phyloP scores from a whole-genome alignment of 92 coral and sea anemone species.

The Meandrina meandrites region DNA sequence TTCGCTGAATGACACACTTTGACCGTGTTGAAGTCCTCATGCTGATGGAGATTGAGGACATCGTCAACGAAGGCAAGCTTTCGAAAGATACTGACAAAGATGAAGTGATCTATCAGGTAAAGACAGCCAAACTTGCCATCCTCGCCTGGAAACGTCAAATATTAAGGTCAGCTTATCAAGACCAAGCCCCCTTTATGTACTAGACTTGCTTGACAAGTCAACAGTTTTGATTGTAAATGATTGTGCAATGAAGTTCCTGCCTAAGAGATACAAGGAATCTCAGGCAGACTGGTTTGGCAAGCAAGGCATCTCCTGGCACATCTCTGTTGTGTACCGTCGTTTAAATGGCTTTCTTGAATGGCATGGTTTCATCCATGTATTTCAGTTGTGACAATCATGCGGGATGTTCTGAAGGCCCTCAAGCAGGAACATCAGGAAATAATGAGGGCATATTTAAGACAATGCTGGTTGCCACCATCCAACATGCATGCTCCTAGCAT shows the following conservation, averaged over 20 bases:
- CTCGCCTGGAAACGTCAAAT: constrained; percentile 52
- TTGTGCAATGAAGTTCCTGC: constrained; percentile 54
- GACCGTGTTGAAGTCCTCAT: no score
- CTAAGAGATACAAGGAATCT: constrained; percentile 48
- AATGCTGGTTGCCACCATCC: neutral
- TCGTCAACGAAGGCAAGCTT: constrained; percentile 5
- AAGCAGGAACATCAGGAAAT: no score
- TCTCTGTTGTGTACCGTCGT: constrained; percentile 34
- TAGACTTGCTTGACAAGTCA: no score
- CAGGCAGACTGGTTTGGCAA: constrained; percentile 60
- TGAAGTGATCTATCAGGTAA: constrained; percentile 42
- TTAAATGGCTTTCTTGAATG: constrained; percentile 18
- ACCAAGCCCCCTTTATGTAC: constrained; percentile 37
- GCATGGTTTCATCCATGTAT: constrained; percentile 39
- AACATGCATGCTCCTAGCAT: neutral
- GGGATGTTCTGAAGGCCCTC: no score
- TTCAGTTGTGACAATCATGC: constrained; percentile 53
- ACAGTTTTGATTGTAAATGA: constrained; percentile 34
- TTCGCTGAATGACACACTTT: no score
- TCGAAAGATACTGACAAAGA: constrained; percentile 40
- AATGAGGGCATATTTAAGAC: neutral
- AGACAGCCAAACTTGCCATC: constrained; percentile 45
- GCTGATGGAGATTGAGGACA: constrained; percentile 7
- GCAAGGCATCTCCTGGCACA: constrained; percentile 52
- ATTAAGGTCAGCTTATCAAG: constrained; percentile 41